Conservation (phyloP, 2,888 invertebrate genomes). For the Drosophila mimetica region DNA sequence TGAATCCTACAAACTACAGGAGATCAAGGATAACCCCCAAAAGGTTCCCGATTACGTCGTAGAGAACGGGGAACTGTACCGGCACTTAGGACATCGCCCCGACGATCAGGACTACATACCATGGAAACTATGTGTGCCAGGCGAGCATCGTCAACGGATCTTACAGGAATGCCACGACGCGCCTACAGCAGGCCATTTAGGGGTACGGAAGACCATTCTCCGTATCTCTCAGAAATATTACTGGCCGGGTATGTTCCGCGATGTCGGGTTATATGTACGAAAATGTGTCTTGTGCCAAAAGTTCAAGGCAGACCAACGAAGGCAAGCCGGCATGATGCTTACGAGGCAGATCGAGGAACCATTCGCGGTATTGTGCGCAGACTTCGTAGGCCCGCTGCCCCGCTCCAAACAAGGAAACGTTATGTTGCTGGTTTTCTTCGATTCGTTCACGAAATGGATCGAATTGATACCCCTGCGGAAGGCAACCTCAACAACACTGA, state of each 20-base stretch:
- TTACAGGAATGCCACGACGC: not conserved
- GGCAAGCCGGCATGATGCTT: not conserved
- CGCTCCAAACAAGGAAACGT: not conserved
- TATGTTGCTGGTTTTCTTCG: not conserved
- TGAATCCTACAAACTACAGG: too few species aligned
- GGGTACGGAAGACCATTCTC: not conserved
- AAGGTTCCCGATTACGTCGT: not conserved
- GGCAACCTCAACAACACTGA: not conserved
- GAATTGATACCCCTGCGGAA: too few species aligned
- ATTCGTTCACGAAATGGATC: not conserved
- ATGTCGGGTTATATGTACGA: not conserved
- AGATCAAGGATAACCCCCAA: not conserved
- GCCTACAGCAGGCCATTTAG: not conserved
- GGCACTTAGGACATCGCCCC: not conserved
- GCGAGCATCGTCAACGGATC: not conserved
- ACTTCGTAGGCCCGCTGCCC: not conserved
- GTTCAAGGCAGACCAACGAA: not conserved
- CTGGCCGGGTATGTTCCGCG: too few species aligned
- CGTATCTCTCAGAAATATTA: not conserved
- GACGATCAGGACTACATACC: not conserved
- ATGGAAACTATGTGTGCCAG: not conserved
- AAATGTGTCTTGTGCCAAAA: not conserved
- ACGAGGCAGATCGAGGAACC: not conserved
- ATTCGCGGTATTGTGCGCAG: not conserved
- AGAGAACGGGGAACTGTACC: not conserved